A percentile compares a stretch with the other conserved stretches of the same genome.
These are phyloP conservation scores for Nasua narica DNA, from an alignment of 2,797 vertebrate genomes.

Conservation along the genomic window DNA sequence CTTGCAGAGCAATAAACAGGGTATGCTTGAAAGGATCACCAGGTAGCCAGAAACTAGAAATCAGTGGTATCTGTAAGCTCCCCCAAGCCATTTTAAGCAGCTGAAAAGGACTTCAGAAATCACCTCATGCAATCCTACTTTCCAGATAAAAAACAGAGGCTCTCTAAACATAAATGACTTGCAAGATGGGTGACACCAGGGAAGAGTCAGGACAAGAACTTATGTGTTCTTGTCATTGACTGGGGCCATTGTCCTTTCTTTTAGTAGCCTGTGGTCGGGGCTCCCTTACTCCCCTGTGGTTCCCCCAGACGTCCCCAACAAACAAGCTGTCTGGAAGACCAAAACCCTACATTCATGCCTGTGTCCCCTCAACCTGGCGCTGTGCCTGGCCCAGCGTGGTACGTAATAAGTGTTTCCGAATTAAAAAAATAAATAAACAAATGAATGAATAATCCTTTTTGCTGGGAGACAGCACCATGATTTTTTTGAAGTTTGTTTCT, in stretches of 20 bases:
- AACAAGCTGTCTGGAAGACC: not conserved
- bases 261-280: not conserved
- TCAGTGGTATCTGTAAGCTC: not conserved
- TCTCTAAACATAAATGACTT: not conserved
- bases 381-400: not conserved
- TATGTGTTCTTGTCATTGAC: no score
- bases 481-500: not conserved
- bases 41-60: not conserved
- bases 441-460: slow-evolving; percentile 16
- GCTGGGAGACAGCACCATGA: not conserved
- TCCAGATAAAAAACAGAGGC: not conserved
- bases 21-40: not conserved
- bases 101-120: not conserved
- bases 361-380: not conserved
- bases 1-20: not conserved
- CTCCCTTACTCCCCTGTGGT: no score
- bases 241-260: not conserved
- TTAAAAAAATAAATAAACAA: not conserved
- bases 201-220: not conserved
- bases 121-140: not conserved
- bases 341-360: not conserved
- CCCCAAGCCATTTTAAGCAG: not conserved
- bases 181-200: not conserved
- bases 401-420: not conserved
- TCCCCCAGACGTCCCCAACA: not conserved